Percentiles rank a stretch among this genome's conserved stretches.
Evolutionary conservation across 2,797 vertebrate species (phyloP).

Genomic region (Okamejei kenojei): DNA sequence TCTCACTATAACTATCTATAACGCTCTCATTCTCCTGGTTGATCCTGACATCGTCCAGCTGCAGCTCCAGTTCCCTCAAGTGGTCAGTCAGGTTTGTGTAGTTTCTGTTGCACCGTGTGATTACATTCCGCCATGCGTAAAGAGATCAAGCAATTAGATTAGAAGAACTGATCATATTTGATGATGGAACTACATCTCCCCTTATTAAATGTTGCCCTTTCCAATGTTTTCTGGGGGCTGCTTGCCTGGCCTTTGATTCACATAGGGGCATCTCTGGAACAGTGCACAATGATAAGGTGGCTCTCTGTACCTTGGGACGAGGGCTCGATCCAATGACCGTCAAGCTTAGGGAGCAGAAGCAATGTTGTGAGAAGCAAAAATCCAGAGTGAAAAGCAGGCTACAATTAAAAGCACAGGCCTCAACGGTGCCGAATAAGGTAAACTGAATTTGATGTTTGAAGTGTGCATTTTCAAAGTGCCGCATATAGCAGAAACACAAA

Average conservation of each 20-base stretch:
- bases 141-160: not conserved
- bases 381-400: not conserved
- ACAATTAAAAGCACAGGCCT: constrained; percentile 30
- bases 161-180: not conserved
- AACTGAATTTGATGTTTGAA: constrained; percentile 40
- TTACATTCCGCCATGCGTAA: not conserved
- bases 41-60: too few species aligned
- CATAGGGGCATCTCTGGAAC: not conserved
- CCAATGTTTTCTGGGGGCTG: not conserved
- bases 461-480: constrained; percentile 37
- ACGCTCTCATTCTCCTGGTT: too few species aligned
- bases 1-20: too few species aligned
- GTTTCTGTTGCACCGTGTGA: too few species aligned
- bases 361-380: constrained; percentile 15
- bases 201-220: not conserved
- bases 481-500: constrained; percentile 36
- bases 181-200: not conserved
- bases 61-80: too few species aligned
- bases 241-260: not conserved
- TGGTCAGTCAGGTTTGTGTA: too few species aligned
- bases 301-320: not conserved
- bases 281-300: not conserved
- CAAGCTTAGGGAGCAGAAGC: constrained; percentile 13
- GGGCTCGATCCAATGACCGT: constrained; percentile 4
- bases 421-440: constrained; percentile 38